Percentiles rank a stretch among this genome's conserved stretches.
phyloP scores from a whole-genome alignment of 2,888 invertebrate genomes.

The Hirtodrosophila confusa region DNA sequence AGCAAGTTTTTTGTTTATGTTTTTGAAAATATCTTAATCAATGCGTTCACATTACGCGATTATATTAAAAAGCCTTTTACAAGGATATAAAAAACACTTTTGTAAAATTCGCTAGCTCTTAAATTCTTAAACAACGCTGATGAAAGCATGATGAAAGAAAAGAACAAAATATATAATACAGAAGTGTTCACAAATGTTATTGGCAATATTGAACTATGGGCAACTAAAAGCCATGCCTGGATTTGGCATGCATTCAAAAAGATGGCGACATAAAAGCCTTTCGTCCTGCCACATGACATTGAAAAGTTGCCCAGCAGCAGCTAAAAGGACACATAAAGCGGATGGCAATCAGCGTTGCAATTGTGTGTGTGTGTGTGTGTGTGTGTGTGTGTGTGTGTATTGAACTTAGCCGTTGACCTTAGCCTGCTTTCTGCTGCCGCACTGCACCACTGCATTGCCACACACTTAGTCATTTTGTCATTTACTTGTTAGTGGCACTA shows the following conservation, averaged over 20 bases:
- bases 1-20: no score
- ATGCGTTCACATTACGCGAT: no score
- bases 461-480: slow-evolving; percentile 60
- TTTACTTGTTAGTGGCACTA: slow-evolving; percentile 57
- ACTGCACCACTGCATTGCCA: slow-evolving; percentile 15
- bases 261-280: slow-evolving; percentile 43
- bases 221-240: slow-evolving; percentile 32
- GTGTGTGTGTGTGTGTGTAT: slow-evolving; percentile 49
- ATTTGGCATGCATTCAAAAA: slow-evolving; percentile 72
- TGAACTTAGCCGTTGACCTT: slow-evolving; percentile 76
- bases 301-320: slow-evolving; percentile 54
- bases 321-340: slow-evolving; percentile 47
- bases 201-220: slow-evolving; percentile 18
- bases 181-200: slow-evolving; percentile 39
- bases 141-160: slow-evolving; percentile 52
- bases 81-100: no score
- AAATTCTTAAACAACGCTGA: slow-evolving; percentile 52
- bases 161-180: slow-evolving; percentile 4
- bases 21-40: no score
- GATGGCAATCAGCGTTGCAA: slow-evolving; percentile 72
- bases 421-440: slow-evolving; percentile 57
- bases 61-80: no score
- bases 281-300: slow-evolving; percentile 60
- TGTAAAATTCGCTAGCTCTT: slow-evolving; percentile 1
- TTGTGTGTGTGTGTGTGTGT: slow-evolving; percentile 28